These are phyloP conservation scores for Paguma larvata DNA, from an alignment of 2,797 vertebrate genomes.

Conservation along the genomic window DNA sequence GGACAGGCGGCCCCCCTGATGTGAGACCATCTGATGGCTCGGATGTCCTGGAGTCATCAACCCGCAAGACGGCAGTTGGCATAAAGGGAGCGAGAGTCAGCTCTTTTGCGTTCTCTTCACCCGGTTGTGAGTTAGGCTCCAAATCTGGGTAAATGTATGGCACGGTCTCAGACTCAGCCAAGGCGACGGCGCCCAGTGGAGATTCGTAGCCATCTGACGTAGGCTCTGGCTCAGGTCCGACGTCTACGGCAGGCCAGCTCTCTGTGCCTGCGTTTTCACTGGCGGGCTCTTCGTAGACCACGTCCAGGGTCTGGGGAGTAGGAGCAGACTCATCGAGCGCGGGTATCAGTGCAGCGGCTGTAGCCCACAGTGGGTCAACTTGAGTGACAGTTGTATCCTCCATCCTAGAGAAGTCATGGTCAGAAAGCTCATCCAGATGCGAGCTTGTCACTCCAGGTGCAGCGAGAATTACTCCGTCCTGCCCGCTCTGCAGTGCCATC, in stretches of 20 bases:
- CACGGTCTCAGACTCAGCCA: slow-evolving; percentile 28
- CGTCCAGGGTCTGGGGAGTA: not conserved
- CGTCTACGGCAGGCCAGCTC: not conserved
- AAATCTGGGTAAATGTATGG: accelerated
- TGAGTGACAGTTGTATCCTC: not conserved
- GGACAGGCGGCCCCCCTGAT: not conserved
- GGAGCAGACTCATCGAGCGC: not conserved
- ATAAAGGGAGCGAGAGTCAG: not conserved
- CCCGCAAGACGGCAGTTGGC: not conserved
- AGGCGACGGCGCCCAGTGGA: slow-evolving; percentile 37
- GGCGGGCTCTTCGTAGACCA: slow-evolving; percentile 2
- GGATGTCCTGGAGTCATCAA: not conserved
- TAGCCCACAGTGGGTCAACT: accelerated
- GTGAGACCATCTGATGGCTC: not conserved
- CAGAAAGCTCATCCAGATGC: accelerated
- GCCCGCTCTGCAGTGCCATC: accelerated
- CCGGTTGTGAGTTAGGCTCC: slow-evolving; percentile 9
- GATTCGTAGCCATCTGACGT: not conserved
- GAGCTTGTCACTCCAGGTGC: not conserved
- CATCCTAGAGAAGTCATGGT: not conserved
- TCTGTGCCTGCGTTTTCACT: slow-evolving; percentile 23
- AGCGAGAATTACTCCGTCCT: not conserved
- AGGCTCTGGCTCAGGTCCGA: not conserved
- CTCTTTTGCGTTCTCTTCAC: not conserved
- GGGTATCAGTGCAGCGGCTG: not conserved